phyloP scores from a whole-genome alignment of 1,140 invertebrate genomes.

The Drosophila willistoni region DNA sequence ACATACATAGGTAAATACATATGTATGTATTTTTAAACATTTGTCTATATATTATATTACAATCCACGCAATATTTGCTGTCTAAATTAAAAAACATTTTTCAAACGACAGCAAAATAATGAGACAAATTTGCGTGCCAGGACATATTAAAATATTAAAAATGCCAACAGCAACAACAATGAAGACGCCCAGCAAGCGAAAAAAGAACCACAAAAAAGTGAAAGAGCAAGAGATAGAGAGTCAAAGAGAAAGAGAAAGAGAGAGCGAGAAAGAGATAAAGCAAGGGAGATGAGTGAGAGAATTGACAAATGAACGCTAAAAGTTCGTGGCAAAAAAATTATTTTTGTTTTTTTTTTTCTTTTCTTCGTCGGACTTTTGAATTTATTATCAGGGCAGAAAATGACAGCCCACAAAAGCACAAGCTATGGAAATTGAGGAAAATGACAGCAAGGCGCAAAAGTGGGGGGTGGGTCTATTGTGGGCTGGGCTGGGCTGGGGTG shows the following conservation, averaged over 20 bases:
- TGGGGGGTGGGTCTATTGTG: not conserved
- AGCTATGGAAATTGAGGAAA: slow-evolving; percentile 1
- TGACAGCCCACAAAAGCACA: slow-evolving; percentile 24
- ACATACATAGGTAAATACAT: slow-evolving; percentile 14
- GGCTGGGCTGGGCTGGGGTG: not conserved
- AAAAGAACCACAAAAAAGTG: not conserved
- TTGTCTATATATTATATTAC: slow-evolving; percentile 14
- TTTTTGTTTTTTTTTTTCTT: too few relatives aligned
- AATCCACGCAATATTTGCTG: slow-evolving; percentile 35
- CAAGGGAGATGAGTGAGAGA: slow-evolving; percentile 20
- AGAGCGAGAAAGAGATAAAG: not conserved
- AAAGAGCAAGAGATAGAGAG: not conserved
- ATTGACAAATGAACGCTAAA: slow-evolving; percentile 68
- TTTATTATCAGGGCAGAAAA: slow-evolving; percentile 62
- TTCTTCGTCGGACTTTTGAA: slow-evolving; percentile 52
- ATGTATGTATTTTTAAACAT: not conserved
- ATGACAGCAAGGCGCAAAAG: not conserved
- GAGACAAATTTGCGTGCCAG: slow-evolving; percentile 62
- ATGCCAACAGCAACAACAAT: slow-evolving; percentile 32
- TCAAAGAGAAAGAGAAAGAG: too few relatives aligned
- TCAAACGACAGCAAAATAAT: slow-evolving; percentile 53
- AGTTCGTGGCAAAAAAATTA: slow-evolving; percentile 44
- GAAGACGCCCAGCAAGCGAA: not conserved
- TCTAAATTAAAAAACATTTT: slow-evolving; percentile 68
- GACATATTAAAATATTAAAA: slow-evolving; percentile 75